Evolutionary conservation across 2,797 vertebrate genomes (phyloP), one percentile per base, ranked within the genome.

Genomic region (Sphaeramia orbicularis): DNA sequence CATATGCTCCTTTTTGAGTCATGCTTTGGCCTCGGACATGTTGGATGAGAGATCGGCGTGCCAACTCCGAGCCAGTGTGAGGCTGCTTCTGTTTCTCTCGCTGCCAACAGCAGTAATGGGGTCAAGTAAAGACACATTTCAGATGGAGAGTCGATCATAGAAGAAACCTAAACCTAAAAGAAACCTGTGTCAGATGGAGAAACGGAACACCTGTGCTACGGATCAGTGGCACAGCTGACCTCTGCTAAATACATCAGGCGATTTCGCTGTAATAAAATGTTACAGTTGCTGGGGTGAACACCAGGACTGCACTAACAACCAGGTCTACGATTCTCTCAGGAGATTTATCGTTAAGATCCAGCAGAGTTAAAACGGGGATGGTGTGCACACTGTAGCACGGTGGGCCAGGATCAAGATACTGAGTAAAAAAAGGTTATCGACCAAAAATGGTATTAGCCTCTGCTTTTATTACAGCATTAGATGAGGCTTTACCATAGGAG

Each of bases 121-220:
- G 71, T 64, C 79, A 82, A 85, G 52, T 59, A 57, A 80, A 84
- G 75, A 83, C 85, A 75, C 69, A 81, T 89, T 86, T 82, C 41
- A 80, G 65, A 67, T 74, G 74, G 43, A 76, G 66, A 81, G 67
- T 55, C 38, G 8, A 59, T 85, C 61, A 79, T 79, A 66, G 48
- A 83, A 80, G 44, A 83, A 82, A 74, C 52, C 54, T 27, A 15
- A 74, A 67, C 57, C 65, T 45, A 21, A 35, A 59, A 47, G 51
- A 68, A 55, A 74, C 49, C 53, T 37, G 51, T 79, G 58, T 84
- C 55, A 69, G 54, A 48, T 54, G 21, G 32, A 42, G 36, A 73
- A 41, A 77, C 19, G 27, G 51, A 65, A 76, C 70, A 81, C 86
- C 80, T 81, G 82, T 38, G 57, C 21, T 36, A 47, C 50, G 59